A percentile compares a stretch with the other conserved stretches of the same genome.
phyloP scores from a whole-genome alignment of 2,797 vertebrate species.

The Darevskia mixta region DNA sequence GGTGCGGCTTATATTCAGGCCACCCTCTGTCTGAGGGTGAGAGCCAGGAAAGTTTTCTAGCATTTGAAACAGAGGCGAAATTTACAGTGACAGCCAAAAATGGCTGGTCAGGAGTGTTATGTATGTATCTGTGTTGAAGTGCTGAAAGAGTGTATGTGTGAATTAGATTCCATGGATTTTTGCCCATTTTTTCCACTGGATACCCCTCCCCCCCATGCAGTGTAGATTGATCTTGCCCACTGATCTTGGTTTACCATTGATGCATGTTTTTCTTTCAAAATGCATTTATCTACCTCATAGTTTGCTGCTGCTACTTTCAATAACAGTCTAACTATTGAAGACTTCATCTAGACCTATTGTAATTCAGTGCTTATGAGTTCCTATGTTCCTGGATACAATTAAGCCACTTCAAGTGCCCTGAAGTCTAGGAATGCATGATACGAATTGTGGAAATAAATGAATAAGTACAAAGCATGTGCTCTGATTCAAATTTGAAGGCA shows the following conservation, averaged over 20 bases:
- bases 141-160: not conserved
- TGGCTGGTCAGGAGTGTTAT: not conserved
- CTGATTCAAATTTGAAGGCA: not conserved
- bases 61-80: not conserved
- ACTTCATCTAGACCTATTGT: not conserved
- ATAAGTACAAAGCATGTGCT: not conserved
- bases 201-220: not conserved
- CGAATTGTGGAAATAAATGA: not conserved
- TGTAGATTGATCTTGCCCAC: not conserved
- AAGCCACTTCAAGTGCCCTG: not conserved
- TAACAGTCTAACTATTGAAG: constrained; percentile 48
- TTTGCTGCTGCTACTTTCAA: not conserved
- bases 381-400: not conserved
- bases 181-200: not conserved
- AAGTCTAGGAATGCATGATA: not conserved
- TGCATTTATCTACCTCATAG: constrained; percentile 57
- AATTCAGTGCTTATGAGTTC: not conserved
- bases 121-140: not conserved
- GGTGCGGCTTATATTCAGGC: no score
- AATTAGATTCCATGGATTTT: not conserved
- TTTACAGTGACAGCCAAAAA: not conserved
- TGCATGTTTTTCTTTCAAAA: constrained; percentile 69
- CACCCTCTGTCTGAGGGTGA: no score
- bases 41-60: not conserved
- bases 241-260: constrained; percentile 11